Conservation (phyloP, 1,140 invertebrate species). For the Watersipora subatra region DNA sequence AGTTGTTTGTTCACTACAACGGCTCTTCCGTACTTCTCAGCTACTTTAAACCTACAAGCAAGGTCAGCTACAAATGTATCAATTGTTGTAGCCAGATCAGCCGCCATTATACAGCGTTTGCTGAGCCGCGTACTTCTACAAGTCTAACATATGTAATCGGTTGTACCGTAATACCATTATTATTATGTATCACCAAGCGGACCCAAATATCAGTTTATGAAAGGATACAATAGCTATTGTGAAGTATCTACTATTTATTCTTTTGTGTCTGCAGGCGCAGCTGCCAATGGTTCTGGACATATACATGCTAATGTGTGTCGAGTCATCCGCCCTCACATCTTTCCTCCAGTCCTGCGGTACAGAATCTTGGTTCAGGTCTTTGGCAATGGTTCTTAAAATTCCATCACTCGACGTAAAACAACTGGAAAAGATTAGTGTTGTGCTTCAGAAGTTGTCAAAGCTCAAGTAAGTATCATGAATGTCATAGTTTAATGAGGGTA, state of each 20-base stretch:
- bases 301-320: constrained; percentile 34
- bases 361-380: constrained; percentile 32
- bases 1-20: constrained; percentile 34
- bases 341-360: constrained; percentile 36
- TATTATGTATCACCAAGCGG: neutral
- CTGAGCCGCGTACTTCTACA: neutral
- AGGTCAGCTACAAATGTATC: constrained; percentile 18
- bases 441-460: constrained; percentile 39
- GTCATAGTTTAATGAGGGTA: neutral
- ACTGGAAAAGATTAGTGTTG: constrained; percentile 34
- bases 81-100: neutral
- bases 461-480: constrained; percentile 24
- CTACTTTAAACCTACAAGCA: constrained; percentile 35
- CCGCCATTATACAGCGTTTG: neutral
- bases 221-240: constrained; percentile 13
- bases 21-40: constrained; percentile 28
- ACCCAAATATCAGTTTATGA: constrained; percentile 13
- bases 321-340: constrained; percentile 24
- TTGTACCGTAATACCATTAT: neutral
- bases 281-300: constrained; percentile 25
- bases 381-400: constrained; percentile 31
- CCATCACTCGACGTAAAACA: constrained; percentile 26
- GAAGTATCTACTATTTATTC: too few species aligned
- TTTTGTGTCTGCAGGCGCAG: constrained; percentile 12
- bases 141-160: neutral